These are phyloP conservation scores for Morphnarchus princeps DNA, from an alignment of 2,113 vertebrate genomes.

Conservation along the genomic window DNA sequence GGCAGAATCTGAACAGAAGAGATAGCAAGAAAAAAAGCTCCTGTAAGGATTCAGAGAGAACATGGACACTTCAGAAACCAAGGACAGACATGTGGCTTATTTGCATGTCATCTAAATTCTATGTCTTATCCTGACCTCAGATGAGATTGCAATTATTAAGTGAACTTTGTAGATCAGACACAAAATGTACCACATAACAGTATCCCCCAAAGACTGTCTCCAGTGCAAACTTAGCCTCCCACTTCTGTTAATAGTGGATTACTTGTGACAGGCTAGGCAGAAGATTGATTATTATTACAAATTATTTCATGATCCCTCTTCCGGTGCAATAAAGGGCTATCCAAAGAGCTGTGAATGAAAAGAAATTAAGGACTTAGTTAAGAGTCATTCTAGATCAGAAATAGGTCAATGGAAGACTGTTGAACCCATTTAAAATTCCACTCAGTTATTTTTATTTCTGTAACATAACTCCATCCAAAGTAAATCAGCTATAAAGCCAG, in stretches of 20 bases:
- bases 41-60: not conserved
- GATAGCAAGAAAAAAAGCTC: not conserved
- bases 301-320: not conserved
- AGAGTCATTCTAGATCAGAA: not conserved
- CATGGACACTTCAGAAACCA: not conserved
- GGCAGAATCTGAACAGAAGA: not conserved
- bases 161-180: not conserved
- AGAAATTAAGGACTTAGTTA: not conserved
- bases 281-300: not conserved
- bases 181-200: not conserved
- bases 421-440: not conserved
- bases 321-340: not conserved
- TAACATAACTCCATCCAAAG: not conserved
- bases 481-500: not conserved
- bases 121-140: not conserved
- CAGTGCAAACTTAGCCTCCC: not conserved
- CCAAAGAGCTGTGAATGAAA: not conserved
- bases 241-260: not conserved
- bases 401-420: not conserved
- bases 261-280: not conserved
- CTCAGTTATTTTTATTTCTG: not conserved
- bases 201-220: not conserved
- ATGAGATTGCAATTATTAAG: not conserved
- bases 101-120: not conserved
- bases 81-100: not conserved